phyloP scores from a whole-genome alignment of 2,888 invertebrate species.

The Isotomurus palustris region DNA sequence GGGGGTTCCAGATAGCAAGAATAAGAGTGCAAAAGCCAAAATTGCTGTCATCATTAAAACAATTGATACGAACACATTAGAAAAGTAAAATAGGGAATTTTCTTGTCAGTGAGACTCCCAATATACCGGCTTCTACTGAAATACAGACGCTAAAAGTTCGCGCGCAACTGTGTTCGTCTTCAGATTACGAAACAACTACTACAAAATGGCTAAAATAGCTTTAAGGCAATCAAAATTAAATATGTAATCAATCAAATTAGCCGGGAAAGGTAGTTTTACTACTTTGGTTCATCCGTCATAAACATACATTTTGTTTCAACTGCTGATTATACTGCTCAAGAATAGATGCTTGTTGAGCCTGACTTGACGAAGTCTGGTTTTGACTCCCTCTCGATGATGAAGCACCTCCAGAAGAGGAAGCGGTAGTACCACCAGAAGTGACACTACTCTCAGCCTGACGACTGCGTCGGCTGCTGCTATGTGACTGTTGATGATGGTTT shows the following conservation, averaged over 20 bases:
- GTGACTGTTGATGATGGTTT: slow-evolving; percentile 32
- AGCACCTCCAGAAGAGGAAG: slow-evolving; percentile 1
- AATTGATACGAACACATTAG: no score
- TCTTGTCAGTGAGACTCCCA: no score
- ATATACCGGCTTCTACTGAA: no score
- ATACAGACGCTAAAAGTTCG: no score
- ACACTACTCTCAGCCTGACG: slow-evolving; percentile 35
- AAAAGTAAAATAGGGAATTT: no score
- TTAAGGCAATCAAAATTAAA: no score
- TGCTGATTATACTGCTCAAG: slow-evolving; percentile 44
- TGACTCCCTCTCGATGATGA: slow-evolving; percentile 31
- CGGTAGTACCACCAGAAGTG: slow-evolving; percentile 16
- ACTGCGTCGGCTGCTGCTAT: slow-evolving; percentile 37
- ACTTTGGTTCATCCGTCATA: neutral
- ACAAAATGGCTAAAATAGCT: neutral
- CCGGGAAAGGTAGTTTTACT: no score
- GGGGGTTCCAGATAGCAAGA: no score
- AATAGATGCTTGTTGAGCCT: slow-evolving; percentile 41
- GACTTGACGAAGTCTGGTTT: slow-evolving; percentile 38
- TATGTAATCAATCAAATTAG: no score
- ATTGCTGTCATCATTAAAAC: no score
- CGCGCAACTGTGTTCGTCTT: no score
- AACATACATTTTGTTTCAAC: slow-evolving; percentile 42
- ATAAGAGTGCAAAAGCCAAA: no score
- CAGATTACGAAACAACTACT: slow-evolving; percentile 6